These are phyloP conservation scores for Noctua pronuba DNA, from an alignment of 2,888 invertebrate species.

Conservation along the genomic window DNA sequence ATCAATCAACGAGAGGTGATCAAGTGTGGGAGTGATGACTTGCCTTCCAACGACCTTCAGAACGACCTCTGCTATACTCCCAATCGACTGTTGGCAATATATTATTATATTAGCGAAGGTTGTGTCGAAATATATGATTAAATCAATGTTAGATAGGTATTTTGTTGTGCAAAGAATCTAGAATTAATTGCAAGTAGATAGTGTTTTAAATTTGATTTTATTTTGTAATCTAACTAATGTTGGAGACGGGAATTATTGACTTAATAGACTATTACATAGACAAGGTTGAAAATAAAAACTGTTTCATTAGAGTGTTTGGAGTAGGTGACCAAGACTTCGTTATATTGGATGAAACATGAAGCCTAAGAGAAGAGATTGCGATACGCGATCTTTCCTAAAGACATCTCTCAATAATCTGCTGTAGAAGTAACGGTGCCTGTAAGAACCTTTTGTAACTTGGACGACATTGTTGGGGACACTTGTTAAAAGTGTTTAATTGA, in stretches of 20 bases:
- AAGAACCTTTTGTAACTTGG: not conserved
- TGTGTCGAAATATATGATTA: constrained; percentile 52
- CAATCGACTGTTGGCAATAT: constrained; percentile 48
- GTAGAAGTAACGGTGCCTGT: not conserved
- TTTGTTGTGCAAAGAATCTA: constrained; percentile 47
- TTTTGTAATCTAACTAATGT: constrained; percentile 26
- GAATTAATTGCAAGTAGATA: constrained; percentile 34
- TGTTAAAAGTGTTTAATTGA: not conserved
- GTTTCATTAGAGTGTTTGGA: not conserved
- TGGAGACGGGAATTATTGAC: not conserved
- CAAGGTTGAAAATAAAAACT: not conserved
- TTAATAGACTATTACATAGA: not conserved
- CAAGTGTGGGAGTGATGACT: constrained; percentile 50
- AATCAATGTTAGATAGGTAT: constrained; percentile 42
- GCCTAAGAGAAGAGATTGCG: not conserved
- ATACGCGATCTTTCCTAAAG: not conserved
- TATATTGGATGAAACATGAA: not conserved
- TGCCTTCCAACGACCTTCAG: constrained; percentile 46
- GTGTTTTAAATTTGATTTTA: constrained; percentile 18
- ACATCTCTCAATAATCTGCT: not conserved
- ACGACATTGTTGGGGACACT: not conserved
- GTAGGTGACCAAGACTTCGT: not conserved
- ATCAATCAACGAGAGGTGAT: constrained; percentile 49
- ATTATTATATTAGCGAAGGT: constrained; percentile 57
- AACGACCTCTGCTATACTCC: constrained; percentile 43